Base-by-base conservation (phyloP, 2,888 invertebrate genomes). In the Siphlonurus alternatus region DNA sequence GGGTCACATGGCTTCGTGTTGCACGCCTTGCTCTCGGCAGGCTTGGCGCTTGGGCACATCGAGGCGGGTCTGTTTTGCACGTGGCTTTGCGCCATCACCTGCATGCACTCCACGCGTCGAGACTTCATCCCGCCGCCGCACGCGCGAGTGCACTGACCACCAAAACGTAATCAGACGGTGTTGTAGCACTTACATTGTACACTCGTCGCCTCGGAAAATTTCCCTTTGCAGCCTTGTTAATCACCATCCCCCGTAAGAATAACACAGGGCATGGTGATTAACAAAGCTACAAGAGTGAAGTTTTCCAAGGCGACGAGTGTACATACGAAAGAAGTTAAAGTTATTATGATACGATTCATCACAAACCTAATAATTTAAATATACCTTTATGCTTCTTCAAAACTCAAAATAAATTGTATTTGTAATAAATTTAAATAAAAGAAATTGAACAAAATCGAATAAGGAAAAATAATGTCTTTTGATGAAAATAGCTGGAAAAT, bases 71-170 rank as follows among this genome's bases (percentile, higher is more conserved):
- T 81, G 70, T 88, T 87, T 64, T 92, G 87, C 69, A 89, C 87
- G 73, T 90, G 90, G n/a, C 93, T 93, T 73, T 93, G 89, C 0
- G 93, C 91, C 86, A 93, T 89, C 67, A 91, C 85, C 77, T 95
- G 93, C 73, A 93, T 92, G 76, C 98, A 98, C 61, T 77, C 75
- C 54, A 89, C 85, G 67, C 84, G 83, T 69, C 97, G 83, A 63
- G 85, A 87, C 74, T 95, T 93, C 63, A 89, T 79, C 0, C 97
- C 97, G 18, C 89, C 90, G 0, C 94, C 95, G 73, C 97, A 98
- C n/a, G 89, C 83, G 74, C 88, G 89, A 18, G 91, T 90, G 74
- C 97, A 98, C 76, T 91, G 73, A 60, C 23, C 2, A n/a, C n/a
- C n/a, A 25, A 63, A n/a, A 7, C 23, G n/a, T 15, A 23, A 20